These are phyloP conservation scores for Coleophora flavipennella DNA, from an alignment of 2,888 invertebrate genomes.

Conservation along the genomic window DNA sequence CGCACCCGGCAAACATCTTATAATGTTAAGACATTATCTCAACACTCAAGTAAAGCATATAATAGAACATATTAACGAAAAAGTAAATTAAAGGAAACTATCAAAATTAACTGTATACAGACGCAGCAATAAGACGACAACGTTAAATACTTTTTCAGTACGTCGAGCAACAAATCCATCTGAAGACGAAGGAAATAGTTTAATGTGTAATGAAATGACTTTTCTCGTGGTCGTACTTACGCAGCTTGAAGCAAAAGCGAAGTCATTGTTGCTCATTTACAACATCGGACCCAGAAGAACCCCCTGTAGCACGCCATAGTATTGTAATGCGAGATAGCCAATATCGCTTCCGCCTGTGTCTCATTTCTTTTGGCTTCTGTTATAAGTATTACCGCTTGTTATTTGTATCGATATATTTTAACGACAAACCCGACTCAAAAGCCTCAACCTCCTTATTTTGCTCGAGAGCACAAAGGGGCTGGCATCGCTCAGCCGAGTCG, in stretches of 20 bases:
- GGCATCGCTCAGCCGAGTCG: slow-evolving; percentile 41
- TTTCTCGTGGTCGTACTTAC: slow-evolving; percentile 24
- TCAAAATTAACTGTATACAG: background rate
- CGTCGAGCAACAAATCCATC: slow-evolving; percentile 36
- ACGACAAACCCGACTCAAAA: slow-evolving; percentile 49
- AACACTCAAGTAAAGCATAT: too few species aligned
- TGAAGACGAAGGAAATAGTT: slow-evolving; percentile 25
- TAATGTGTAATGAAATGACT: slow-evolving; percentile 43
- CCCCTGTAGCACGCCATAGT: slow-evolving; percentile 15
- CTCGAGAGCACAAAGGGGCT: slow-evolving; percentile 61
- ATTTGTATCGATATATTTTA: slow-evolving; percentile 46
- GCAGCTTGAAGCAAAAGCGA: slow-evolving; percentile 22
- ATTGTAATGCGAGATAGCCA: slow-evolving; percentile 7
- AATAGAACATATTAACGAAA: too few species aligned
- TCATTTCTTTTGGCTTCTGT: slow-evolving; percentile 14
- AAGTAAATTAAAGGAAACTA: too few species aligned
- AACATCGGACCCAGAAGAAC: slow-evolving; percentile 19
- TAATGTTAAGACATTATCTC: slow-evolving; percentile 11
- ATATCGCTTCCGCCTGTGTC: slow-evolving; percentile 15
- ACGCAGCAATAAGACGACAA: slow-evolving; percentile 18
- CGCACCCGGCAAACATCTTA: slow-evolving; percentile 18
- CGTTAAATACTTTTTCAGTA: slow-evolving; percentile 35
- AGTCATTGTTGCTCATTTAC: slow-evolving; percentile 15
- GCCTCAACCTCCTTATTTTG: slow-evolving; percentile 60
- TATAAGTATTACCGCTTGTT: slow-evolving; percentile 36